phyloP scores from a whole-genome alignment of 2,888 invertebrate genomes.

The Neoascia interrupta region DNA sequence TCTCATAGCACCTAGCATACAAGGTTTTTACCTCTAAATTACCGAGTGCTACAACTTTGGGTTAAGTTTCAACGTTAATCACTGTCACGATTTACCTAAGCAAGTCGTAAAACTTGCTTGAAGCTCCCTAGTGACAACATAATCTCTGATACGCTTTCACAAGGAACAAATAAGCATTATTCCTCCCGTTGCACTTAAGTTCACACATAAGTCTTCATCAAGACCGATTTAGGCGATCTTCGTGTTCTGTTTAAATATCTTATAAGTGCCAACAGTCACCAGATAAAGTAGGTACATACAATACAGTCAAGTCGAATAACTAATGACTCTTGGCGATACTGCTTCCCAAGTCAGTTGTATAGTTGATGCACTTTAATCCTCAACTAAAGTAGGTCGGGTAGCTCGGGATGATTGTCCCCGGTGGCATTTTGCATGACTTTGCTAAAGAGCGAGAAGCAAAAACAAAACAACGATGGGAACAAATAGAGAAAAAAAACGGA shows the following conservation, averaged over 20 bases:
- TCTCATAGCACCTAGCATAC: too few relatives aligned
- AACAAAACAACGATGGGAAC: conserved; percentile 35
- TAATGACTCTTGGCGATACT: conserved; percentile 42
- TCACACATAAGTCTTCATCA: conserved; percentile 59
- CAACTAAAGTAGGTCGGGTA: conserved; percentile 52
- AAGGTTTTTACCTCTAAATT: too few relatives aligned
- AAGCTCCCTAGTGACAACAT: too few relatives aligned
- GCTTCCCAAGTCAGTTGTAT: too few relatives aligned
- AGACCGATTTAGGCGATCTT: conserved; percentile 35
- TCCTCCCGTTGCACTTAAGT: conserved; percentile 13
- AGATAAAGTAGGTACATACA: neutral
- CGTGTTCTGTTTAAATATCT: neutral
- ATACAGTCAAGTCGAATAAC: conserved; percentile 39
- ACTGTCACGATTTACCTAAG: too few relatives aligned
- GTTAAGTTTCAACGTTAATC: too few relatives aligned
- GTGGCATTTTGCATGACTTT: conserved; percentile 39
- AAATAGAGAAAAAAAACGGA: conserved; percentile 38
- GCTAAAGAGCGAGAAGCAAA: neutral
- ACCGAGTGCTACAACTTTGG: too few relatives aligned
- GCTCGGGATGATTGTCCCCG: conserved; percentile 58
- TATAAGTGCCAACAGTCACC: conserved; percentile 10
- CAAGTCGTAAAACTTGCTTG: too few relatives aligned
- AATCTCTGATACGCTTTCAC: too few relatives aligned
- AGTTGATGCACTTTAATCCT: too few relatives aligned
- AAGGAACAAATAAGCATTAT: conserved; percentile 30